phyloP scores from a whole-genome alignment of 2,113 vertebrate species.

The Aegotheles bennettii region DNA sequence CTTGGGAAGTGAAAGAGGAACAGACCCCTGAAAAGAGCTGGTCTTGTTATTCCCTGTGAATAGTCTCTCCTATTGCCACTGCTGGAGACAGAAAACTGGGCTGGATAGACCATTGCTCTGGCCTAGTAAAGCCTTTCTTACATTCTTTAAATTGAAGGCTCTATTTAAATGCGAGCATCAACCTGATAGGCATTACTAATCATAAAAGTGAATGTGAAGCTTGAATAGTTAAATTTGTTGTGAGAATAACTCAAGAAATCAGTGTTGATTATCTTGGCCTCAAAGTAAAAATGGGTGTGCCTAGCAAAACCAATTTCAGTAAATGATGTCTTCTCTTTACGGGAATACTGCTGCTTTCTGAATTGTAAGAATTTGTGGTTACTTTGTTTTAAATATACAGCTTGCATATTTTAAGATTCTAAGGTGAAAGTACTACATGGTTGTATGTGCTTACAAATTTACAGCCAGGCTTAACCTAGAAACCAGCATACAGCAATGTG shows the following conservation, averaged over 20 bases:
- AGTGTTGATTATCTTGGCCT: neutral
- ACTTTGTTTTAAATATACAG: neutral
- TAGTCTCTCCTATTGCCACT: neutral
- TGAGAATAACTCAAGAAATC: neutral
- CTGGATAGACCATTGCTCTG: neutral
- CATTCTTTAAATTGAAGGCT: neutral
- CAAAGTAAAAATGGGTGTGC: neutral
- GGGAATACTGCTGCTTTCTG: neutral
- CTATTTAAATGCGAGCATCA: neutral
- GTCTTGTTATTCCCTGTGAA: neutral
- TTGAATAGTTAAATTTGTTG: neutral
- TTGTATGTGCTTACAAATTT: neutral
- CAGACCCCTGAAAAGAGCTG: neutral
- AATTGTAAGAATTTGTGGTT: neutral
- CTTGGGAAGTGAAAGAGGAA: neutral
- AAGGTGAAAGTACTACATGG: neutral
- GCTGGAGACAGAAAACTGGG: neutral
- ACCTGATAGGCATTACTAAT: neutral
- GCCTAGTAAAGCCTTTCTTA: neutral
- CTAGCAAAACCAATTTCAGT: neutral
- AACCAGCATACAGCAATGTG: neutral
- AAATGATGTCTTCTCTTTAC: neutral
- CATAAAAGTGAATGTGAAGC: neutral
- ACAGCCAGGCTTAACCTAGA: neutral
- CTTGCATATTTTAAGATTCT: neutral